Percentiles rank a stretch among this genome's conserved stretches.
phyloP scores from a whole-genome alignment of 1,140 invertebrate genomes.

The Danaus plexippus region DNA sequence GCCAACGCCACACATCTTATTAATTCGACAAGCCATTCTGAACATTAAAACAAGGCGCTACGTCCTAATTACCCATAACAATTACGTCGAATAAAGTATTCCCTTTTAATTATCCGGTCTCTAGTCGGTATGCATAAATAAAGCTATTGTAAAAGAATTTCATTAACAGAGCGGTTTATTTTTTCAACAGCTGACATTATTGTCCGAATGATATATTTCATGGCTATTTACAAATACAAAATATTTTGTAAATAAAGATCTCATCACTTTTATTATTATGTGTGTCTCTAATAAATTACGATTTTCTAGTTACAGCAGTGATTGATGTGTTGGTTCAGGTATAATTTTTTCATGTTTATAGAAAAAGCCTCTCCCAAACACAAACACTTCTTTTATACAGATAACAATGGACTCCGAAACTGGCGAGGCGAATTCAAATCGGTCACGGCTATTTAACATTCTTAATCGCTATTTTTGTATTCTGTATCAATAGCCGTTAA shows the following conservation, averaged over 20 bases:
- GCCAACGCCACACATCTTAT: slow-evolving; percentile 30
- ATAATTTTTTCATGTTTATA: slow-evolving; percentile 30
- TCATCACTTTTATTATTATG: slow-evolving; percentile 26
- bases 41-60: slow-evolving; percentile 19
- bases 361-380: slow-evolving; percentile 54
- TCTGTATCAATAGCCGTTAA: slow-evolving; percentile 50
- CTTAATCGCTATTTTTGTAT: slow-evolving; percentile 64
- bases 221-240: slow-evolving; percentile 29
- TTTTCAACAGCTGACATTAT: slow-evolving; percentile 25
- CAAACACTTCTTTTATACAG: slow-evolving; percentile 60
- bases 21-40: slow-evolving; percentile 26
- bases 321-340: slow-evolving; percentile 60
- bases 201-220: slow-evolving; percentile 34
- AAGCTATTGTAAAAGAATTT: slow-evolving; percentile 27
- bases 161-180: slow-evolving; percentile 28
- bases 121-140: slow-evolving; percentile 30
- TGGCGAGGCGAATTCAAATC: slow-evolving; percentile 55
- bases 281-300: slow-evolving; percentile 10
- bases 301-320: slow-evolving; percentile 54
- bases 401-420: slow-evolving; percentile 45
- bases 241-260: slow-evolving; percentile 63
- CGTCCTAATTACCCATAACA: slow-evolving; percentile 18
- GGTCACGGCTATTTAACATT: slow-evolving; percentile 65
- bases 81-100: slow-evolving; percentile 18
- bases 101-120: slow-evolving; percentile 28